These are phyloP conservation scores for Ailuropoda melanoleuca DNA, from an alignment of 2,113 vertebrate species.

Conservation along the genomic window DNA sequence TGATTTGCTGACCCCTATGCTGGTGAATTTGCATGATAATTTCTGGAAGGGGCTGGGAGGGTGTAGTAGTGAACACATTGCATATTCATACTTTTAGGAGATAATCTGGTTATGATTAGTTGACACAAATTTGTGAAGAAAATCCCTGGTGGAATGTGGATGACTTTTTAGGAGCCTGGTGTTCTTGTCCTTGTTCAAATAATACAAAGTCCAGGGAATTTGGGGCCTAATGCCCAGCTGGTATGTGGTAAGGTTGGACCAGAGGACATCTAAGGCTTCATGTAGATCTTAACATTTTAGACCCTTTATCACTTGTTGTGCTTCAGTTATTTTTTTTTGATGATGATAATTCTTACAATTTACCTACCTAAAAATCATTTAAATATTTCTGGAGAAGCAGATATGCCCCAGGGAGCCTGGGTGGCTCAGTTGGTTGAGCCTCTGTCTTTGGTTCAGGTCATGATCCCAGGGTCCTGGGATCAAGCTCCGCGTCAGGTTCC, in stretches of 20 bases:
- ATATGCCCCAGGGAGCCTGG: background rate
- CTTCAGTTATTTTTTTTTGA: background rate
- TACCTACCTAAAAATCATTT: background rate
- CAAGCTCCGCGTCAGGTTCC: too few relatives aligned
- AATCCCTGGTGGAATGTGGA: background rate
- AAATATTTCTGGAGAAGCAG: background rate
- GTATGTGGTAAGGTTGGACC: background rate
- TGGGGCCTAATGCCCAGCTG: background rate
- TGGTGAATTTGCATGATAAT: background rate
- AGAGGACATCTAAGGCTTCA: background rate
- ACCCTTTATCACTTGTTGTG: background rate
- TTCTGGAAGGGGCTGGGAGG: background rate
- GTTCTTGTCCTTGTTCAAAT: background rate
- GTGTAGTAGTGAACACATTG: background rate
- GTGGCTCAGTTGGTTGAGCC: background rate
- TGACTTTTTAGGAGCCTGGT: background rate
- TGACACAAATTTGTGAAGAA: background rate
- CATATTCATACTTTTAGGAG: background rate
- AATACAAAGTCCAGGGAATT: background rate
- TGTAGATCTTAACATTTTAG: background rate
- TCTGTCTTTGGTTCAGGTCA: too few relatives aligned
- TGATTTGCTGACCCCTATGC: background rate
- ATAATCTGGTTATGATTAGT: background rate
- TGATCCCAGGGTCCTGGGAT: too few relatives aligned
- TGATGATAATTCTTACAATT: background rate